Evolutionary conservation across 2,888 invertebrate genomes (phyloP), one percentile per base, ranked within the genome.

Genomic region (Germaria angustata): DNA sequence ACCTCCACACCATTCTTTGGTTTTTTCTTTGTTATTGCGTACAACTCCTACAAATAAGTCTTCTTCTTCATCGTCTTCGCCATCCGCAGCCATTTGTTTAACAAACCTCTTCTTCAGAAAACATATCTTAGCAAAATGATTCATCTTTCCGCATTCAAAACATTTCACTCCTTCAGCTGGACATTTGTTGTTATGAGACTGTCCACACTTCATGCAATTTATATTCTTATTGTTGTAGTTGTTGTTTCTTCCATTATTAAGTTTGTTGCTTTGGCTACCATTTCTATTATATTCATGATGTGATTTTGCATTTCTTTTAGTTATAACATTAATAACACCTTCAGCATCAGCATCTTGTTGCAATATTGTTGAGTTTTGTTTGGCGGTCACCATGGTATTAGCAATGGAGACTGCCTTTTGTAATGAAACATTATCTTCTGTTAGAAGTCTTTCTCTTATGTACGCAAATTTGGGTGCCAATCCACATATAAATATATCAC

Each of bases 91-190:
- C 28, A 51, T 13, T 17, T 24, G 69, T 34, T 59, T 46, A 8
- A 39, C 53, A 39, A 22, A 59, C 22, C 55, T 22, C 15, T 41
- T 39, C 28, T 46, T 55, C 39, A 13, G 28, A 15, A 61, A 61
- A 44, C 44, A 61, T 44, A 44, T 61, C 13, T 59, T 41, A 22
- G 57, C 79, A 51, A 76, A 79, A 61, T 82, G 75, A 28, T 59
- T 61, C 20, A 22, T 32, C 5, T 53, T 55, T 51, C 53, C 57
- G 17, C 81, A 81, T 41, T 34, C 39, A 36, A 71, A 46, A 36
- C 80, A 83, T 15, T 34, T 71, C 1, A 46, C 55, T 17, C 66
- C 53, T 53, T 65, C 51, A 24, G 84, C 84, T 63, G 84, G 81
- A 36, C 78, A 84, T 46, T 75, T 78, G 44, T 5, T 22, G 24